Evolutionary conservation across 2,797 vertebrate genomes (phyloP), one percentile per base, ranked within the genome.

Genomic region (Microctenopoma steveboyesi): DNA sequence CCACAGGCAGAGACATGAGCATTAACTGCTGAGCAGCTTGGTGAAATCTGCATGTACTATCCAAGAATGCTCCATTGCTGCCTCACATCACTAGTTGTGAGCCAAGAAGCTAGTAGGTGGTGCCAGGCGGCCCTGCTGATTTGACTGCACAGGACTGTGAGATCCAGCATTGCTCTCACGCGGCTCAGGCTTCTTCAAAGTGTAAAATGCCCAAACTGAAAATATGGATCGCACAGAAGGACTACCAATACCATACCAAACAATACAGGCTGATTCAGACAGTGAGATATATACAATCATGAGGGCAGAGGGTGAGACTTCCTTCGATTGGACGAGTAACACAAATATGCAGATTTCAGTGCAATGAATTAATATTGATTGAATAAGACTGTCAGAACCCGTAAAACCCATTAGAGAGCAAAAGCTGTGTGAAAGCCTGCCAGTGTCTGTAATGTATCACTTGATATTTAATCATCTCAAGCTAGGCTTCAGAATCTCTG

Each of bases 61-160:
- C 22, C 53, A 50, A 1, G 30, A 73, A 40, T 48, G 43, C 33
- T 43, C 37, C 40, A 42, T 33, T 48, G 52, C 57, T 66, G 62
- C 57, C 25, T 16, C 53, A 47, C 40, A 56, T 61, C 37, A 56
- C 18, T n/a, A 43, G 40, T 61, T 42, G 18, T 47, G 42, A 71
- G 73, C 79, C 79, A 69, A 82, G 64, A 81, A 60, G 56, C 51
- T 52, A 62, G 63, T 58, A 58, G 68, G 56, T 73, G 25, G 49
- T 72, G 16, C 66, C 74, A 66, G 57, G 33, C 35, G 59, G 66
- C 69, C 62, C 51, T 51, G 68, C 60, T 56, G 72, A 45, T 70
- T 49, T 78, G 62, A 50, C 14, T 69, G 66, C 56, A 48, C n/a
- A 48, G 65, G 65, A 42, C 56, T 60, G 50, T 62, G 51, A 69